phyloP scores from a whole-genome alignment of 2,888 invertebrate genomes.

The Tryphoninae sp. region DNA sequence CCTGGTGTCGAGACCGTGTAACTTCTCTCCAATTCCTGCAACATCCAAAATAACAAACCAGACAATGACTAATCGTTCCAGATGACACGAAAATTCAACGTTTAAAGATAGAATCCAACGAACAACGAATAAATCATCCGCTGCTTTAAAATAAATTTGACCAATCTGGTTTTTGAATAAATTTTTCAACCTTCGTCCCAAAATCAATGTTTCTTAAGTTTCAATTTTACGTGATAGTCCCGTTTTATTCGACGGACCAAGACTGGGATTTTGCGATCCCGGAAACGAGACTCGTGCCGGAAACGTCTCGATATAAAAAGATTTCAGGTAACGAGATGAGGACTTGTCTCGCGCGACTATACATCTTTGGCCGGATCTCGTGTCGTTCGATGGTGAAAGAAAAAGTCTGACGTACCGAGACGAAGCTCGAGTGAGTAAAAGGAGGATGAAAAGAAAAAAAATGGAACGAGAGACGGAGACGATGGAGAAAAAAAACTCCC shows the following conservation, averaged over 20 bases:
- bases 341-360: neutral
- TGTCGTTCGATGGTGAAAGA: conserved; percentile 1
- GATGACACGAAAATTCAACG: neutral
- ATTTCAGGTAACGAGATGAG: conserved; percentile 1
- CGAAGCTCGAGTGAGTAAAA: neutral
- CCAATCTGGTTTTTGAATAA: too few relatives aligned
- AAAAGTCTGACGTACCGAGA: conserved; percentile 33
- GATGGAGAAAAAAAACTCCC: neutral
- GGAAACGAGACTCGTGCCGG: conserved; percentile 1
- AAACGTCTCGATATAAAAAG: conserved; percentile 7
- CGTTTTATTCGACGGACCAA: neutral
- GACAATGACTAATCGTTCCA: neutral
- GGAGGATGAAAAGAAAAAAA: conserved; percentile 13
- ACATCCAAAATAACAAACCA: conserved; percentile 39
- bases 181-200: too few relatives aligned
- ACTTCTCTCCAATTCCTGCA: conserved; percentile 77
- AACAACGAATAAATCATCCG: neutral
- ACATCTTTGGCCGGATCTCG: neutral
- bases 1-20: conserved; percentile 77
- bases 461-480: conserved; percentile 17
- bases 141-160: too few relatives aligned
- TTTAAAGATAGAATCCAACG: neutral
- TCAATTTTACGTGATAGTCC: too few relatives aligned
- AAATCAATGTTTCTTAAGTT: too few relatives aligned
- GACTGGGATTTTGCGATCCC: neutral